Conservation (phyloP, 2,888 invertebrate genomes). For the Acanthococcus lagerstroemiae region DNA sequence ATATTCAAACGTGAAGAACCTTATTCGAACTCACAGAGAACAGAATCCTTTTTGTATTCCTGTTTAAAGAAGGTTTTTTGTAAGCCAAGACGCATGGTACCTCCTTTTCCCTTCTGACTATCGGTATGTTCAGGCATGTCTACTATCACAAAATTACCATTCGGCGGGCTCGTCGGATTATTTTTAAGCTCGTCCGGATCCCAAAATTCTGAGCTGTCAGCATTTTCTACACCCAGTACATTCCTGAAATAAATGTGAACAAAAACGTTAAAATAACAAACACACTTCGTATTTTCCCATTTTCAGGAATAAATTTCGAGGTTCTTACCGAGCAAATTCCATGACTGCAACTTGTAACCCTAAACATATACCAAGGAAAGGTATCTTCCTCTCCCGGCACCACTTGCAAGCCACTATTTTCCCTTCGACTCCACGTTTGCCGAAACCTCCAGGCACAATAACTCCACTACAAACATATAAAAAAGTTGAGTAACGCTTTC, state of each 20-base stretch:
- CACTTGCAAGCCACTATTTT: slow-evolving; percentile 88
- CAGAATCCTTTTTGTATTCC: slow-evolving; percentile 42
- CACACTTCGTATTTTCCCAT: too few relatives aligned
- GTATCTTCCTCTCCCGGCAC: slow-evolving; percentile 82
- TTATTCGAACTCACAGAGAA: slow-evolving; percentile 60
- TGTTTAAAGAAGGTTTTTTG: slow-evolving; percentile 71
- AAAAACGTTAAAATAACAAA: too few relatives aligned
- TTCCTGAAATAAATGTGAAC: slow-evolving; percentile 36
- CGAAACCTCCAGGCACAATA: slow-evolving; percentile 96
- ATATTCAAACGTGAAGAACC: too few relatives aligned
- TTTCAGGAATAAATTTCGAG: too few relatives aligned
- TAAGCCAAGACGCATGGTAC: slow-evolving; percentile 96
- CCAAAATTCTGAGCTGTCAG: slow-evolving; percentile 30
- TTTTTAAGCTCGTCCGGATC: not conserved
- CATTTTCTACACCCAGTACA: slow-evolving; percentile 35
- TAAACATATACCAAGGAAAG: slow-evolving; percentile 93
- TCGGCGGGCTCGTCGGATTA: not conserved
- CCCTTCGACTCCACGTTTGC: slow-evolving; percentile 88
- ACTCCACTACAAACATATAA: slow-evolving; percentile 59
- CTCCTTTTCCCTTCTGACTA: slow-evolving; percentile 84
- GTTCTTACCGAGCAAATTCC: slow-evolving; percentile 70
- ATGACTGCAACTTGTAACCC: slow-evolving; percentile 95
- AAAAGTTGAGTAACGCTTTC: too few relatives aligned
- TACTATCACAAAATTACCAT: slow-evolving; percentile 66
- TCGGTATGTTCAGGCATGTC: slow-evolving; percentile 99